Percentiles rank a stretch among this genome's conserved stretches.
Conservation (phyloP, 2,113 vertebrate genomes). For the Progne subis region DNA sequence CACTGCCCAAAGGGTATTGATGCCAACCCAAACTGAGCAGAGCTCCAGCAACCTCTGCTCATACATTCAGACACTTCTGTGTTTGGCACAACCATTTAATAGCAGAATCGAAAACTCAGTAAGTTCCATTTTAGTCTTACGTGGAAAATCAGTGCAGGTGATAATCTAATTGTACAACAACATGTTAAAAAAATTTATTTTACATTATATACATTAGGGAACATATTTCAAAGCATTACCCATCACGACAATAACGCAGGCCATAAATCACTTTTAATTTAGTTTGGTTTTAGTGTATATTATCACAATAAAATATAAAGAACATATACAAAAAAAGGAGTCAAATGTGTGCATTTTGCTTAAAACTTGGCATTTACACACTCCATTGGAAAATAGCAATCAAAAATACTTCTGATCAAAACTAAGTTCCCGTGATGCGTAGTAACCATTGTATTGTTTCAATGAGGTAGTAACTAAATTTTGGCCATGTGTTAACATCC, state of each 20-base stretch:
- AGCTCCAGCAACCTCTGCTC: background rate
- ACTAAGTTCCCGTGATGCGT: constrained; percentile 73
- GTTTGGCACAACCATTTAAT: constrained; percentile 53
- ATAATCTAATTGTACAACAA: constrained; percentile 74
- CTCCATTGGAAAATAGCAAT: constrained; percentile 71
- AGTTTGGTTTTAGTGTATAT: constrained; percentile 78
- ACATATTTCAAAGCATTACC: constrained; percentile 79
- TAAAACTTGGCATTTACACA: constrained; percentile 75
- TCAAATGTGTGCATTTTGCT: constrained; percentile 71
- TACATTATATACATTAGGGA: constrained; percentile 83
- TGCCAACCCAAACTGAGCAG: background rate
- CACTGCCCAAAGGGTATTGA: background rate
- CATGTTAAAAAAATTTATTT: constrained; percentile 85
- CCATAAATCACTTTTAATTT: constrained; percentile 76
- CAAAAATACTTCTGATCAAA: constrained; percentile 73
- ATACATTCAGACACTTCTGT: background rate
- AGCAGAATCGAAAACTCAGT: constrained; percentile 27
- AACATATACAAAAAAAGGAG: constrained; percentile 73
- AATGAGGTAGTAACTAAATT: constrained; percentile 89
- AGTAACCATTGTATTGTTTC: constrained; percentile 75
- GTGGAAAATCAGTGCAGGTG: constrained; percentile 58
- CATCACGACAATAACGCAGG: constrained; percentile 77
- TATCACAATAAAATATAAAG: constrained; percentile 78
- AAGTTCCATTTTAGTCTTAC: background rate
- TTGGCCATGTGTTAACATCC: constrained; percentile 78